Evolutionary conservation across 2,113 vertebrate genomes (phyloP).

Genomic region (Ondatra zibethicus): DNA sequence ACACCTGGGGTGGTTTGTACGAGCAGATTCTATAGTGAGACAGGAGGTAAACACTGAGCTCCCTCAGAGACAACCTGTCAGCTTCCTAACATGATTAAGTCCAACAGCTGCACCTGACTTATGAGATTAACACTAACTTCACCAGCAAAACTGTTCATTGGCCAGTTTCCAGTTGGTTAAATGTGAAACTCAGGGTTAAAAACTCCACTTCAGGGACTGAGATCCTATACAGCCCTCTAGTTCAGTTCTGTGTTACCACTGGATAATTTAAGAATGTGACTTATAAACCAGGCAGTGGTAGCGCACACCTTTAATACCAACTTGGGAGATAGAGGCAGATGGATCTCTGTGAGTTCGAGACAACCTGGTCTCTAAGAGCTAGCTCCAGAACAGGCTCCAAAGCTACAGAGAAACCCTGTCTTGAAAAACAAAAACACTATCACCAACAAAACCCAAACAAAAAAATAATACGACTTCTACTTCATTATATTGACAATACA

Average conservation of each 20-base stretch:
- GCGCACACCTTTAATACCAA: no score
- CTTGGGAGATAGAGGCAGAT: no score
- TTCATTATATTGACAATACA: background rate
- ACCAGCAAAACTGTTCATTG: background rate
- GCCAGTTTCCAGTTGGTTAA: background rate
- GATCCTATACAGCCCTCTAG: background rate
- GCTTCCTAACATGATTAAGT: conserved; percentile 14
- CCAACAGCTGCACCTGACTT: background rate
- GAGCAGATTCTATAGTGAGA: background rate
- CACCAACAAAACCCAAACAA: no score
- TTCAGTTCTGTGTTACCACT: background rate
- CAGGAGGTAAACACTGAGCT: background rate
- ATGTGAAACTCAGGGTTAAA: background rate
- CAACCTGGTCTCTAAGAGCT: no score
- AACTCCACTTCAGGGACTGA: background rate
- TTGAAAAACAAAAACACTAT: no score
- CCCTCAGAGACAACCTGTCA: background rate
- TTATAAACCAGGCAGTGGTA: background rate
- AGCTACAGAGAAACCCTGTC: no score
- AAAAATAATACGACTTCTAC: background rate
- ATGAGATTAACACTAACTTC: background rate
- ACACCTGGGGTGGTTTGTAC: background rate
- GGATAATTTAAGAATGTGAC: background rate
- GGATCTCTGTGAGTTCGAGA: no score
- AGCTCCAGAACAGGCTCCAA: no score